Conservation (phyloP, 1,140 invertebrate species). For the Leptopilina boulardi region DNA sequence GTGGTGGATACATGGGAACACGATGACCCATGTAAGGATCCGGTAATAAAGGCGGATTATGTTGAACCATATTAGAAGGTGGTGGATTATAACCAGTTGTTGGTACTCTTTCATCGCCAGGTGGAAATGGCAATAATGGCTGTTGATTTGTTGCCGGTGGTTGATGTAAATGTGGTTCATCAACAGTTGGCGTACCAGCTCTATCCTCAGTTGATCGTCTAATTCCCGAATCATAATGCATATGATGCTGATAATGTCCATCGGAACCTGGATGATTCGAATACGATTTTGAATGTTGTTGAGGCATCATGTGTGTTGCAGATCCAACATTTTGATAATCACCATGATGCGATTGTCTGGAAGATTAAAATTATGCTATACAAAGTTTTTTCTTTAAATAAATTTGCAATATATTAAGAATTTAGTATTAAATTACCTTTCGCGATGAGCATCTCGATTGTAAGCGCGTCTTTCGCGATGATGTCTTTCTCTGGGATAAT, state of each 20-base stretch:
- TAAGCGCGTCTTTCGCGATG: slow-evolving; percentile 70
- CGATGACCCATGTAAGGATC: slow-evolving; percentile 72
- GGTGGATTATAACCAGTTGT: slow-evolving; percentile 68
- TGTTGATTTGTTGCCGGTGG: slow-evolving; percentile 61
- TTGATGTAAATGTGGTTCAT: slow-evolving; percentile 71
- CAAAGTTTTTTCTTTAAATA: too few species aligned
- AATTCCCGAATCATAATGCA: slow-evolving; percentile 72
- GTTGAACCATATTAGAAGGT: slow-evolving; percentile 66
- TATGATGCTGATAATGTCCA: slow-evolving; percentile 67
- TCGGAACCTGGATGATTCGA: slow-evolving; percentile 62
- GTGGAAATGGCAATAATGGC: slow-evolving; percentile 70
- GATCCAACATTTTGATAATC: slow-evolving; percentile 63
- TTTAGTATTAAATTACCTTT: slow-evolving; percentile 60
- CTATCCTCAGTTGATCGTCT: slow-evolving; percentile 78
- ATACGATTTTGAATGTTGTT: slow-evolving; percentile 65
- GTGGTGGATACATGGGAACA: slow-evolving; percentile 69
- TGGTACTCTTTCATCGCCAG: slow-evolving; percentile 71
- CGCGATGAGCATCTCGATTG: slow-evolving; percentile 70
- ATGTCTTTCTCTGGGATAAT: slow-evolving; percentile 64
- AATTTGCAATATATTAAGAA: too few species aligned
- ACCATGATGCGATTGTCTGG: slow-evolving; percentile 65
- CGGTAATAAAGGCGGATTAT: slow-evolving; percentile 69
- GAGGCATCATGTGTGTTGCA: slow-evolving; percentile 64
- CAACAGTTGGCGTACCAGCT: slow-evolving; percentile 82
- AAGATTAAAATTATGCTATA: too few species aligned